phyloP scores from a whole-genome alignment of 2,797 vertebrate genomes.

The Chiloscyllium punctatum region DNA sequence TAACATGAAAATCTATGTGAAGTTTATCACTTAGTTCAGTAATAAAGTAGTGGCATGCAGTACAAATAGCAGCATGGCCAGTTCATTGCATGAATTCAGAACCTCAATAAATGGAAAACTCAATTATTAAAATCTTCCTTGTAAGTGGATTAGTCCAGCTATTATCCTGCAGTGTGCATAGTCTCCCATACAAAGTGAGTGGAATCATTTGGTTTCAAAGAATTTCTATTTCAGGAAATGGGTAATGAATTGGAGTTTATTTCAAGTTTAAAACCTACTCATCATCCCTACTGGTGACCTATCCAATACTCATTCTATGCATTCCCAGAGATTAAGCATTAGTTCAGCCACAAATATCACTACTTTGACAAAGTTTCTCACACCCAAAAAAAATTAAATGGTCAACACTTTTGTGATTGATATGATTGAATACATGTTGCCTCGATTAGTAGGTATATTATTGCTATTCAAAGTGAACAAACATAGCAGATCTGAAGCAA shows the following conservation, averaged over 20 bases:
- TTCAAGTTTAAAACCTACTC: neutral
- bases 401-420: neutral
- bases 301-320: neutral
- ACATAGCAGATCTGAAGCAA: neutral
- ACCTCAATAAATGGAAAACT: neutral
- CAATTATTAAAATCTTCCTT: neutral
- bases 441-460: neutral
- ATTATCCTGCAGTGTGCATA: neutral
- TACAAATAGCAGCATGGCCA: neutral
- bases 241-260: neutral
- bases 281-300: neutral
- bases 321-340: neutral
- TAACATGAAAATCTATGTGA: neutral
- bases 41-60: neutral
- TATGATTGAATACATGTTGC: neutral
- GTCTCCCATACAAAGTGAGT: neutral
- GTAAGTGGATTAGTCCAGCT: neutral
- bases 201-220: neutral
- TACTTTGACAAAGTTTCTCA: neutral
- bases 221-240: neutral
- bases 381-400: neutral
- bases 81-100: neutral
- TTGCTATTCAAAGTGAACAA: neutral
- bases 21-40: neutral
- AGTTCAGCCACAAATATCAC: neutral